Percentiles rank a stretch among this genome's conserved stretches.
Evolutionary conservation across 2,888 invertebrate genomes (phyloP).

Genomic region (Gymnocheta viridis): DNA sequence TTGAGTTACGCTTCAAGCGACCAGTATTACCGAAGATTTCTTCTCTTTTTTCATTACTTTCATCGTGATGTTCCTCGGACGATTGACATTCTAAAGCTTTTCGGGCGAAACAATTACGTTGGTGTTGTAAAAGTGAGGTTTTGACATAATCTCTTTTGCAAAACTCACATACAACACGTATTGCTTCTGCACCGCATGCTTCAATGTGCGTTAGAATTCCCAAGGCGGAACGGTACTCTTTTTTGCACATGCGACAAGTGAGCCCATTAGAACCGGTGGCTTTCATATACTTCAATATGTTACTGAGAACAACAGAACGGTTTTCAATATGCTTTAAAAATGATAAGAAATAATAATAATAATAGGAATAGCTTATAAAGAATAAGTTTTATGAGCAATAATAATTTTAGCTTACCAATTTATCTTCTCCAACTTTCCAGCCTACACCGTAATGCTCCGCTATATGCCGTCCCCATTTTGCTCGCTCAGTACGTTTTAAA

Average conservation of each 20-base stretch:
- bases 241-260: slow-evolving; percentile 77
- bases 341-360: not conserved
- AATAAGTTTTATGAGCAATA: not conserved
- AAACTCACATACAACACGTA: slow-evolving; percentile 74
- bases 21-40: slow-evolving; percentile 76
- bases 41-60: not conserved
- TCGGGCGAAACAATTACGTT: slow-evolving; percentile 72
- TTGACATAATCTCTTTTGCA: slow-evolving; percentile 74
- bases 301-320: slow-evolving; percentile 71
- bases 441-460: slow-evolving; percentile 80
- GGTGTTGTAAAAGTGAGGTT: slow-evolving; percentile 70
- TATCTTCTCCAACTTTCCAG: slow-evolving; percentile 75
- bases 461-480: slow-evolving; percentile 75
- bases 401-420: slow-evolving; percentile 72
- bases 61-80: not conserved
- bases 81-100: not conserved
- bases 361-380: not conserved
- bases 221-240: slow-evolving; percentile 74
- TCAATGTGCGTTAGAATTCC: slow-evolving; percentile 78
- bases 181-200: slow-evolving; percentile 73
- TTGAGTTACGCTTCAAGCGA: slow-evolving; percentile 77
- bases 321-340: slow-evolving; percentile 71
- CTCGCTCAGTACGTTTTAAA: slow-evolving; percentile 70
- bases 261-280: slow-evolving; percentile 68
- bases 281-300: slow-evolving; percentile 74